Base-by-base conservation (phyloP, 2,797 vertebrate genomes). In the Acanthopagrus latus region DNA sequence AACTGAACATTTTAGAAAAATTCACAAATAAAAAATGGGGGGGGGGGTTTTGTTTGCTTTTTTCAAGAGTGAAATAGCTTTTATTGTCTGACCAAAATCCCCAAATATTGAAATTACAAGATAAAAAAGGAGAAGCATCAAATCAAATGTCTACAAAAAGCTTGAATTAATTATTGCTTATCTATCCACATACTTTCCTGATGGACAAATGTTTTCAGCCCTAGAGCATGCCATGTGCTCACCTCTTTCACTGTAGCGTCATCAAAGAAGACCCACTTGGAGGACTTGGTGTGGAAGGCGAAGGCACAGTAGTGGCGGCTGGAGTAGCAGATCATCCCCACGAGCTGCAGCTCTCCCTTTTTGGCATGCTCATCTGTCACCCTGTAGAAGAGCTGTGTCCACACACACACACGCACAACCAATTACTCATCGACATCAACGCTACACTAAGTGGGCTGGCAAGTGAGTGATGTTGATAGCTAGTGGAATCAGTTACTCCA, bases 211-310 rank as follows among this genome's bases (percentile, higher is more conserved):
- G n/a, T 29, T 25, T 60, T 23, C 6, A 20, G 4, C 5, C 27
- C 10, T 0, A 6, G 3, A 6, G 3, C 5, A 1, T 0, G 2
- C 11, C 1, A 1, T 44, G 7, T 7, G 70, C 90, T 93, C 88
- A 98, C 98, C 97, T 99, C 98, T 93, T 99, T 99, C 17, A 99
- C 98, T n/a, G 96, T 98, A 70, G 98, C 98, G 33, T 99, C 98
- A 79, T 99, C 98, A 86, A 99, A 99, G 83, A 99, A 97, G 74
- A 99, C 95, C 98, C 98, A 99, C 82, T 98, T 98, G 92, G 97
- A 96, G 68, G 96, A 97, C 93, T 97, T 99, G 68, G 97, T 98
- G 88, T 99, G 98, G 89, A 96, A 97, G 78, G 98, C 95, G 80
- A 99, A 99, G 96, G 98, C 95, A 95, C 98, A 99, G 81, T 99